These are phyloP conservation scores for Drosophila crucigera DNA, from an alignment of 2,888 invertebrate species.

Conservation along the genomic window DNA sequence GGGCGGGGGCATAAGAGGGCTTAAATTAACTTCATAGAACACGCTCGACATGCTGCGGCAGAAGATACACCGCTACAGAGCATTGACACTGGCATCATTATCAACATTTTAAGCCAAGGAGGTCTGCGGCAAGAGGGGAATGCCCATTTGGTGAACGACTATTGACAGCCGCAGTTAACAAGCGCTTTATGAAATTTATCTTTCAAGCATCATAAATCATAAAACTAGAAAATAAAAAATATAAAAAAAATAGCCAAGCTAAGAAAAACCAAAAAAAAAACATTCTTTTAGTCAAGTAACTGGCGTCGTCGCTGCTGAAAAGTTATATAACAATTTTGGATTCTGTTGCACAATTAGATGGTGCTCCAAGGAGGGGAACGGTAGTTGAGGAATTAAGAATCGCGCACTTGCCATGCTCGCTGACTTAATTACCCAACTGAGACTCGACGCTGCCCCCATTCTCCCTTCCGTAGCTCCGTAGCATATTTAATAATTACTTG, in stretches of 20 bases:
- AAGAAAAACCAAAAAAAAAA: background rate
- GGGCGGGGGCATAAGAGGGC: background rate
- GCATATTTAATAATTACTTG: conserved; percentile 45
- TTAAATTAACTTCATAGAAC: conserved; percentile 30
- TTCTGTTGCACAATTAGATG: conserved; percentile 16
- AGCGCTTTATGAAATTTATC: conserved; percentile 74
- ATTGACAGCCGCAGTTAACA: conserved; percentile 78
- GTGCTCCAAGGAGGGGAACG: background rate
- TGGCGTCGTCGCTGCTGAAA: conserved; percentile 9
- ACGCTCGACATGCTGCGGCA: conserved; percentile 36
- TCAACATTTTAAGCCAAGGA: conserved; percentile 15
- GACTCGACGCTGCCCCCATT: conserved; percentile 17
- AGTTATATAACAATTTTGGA: conserved; percentile 60
- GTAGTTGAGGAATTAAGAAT: background rate
- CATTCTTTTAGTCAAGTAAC: conserved; percentile 8
- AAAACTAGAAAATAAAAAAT: conserved; percentile 20
- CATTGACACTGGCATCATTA: conserved; percentile 71
- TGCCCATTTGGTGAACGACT: conserved; percentile 55
- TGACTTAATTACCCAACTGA: conserved; percentile 67
- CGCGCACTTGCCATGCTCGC: conserved; percentile 73
- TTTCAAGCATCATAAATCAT: conserved; percentile 81
- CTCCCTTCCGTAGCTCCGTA: background rate
- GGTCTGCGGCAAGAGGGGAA: background rate
- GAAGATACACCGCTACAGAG: conserved; percentile 70
- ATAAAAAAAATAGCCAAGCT: background rate